Percentiles rank a stretch among this genome's conserved stretches.
These are phyloP conservation scores for Antheraea pernyi DNA, from an alignment of 1,140 invertebrate species.

Conservation along the genomic window DNA sequence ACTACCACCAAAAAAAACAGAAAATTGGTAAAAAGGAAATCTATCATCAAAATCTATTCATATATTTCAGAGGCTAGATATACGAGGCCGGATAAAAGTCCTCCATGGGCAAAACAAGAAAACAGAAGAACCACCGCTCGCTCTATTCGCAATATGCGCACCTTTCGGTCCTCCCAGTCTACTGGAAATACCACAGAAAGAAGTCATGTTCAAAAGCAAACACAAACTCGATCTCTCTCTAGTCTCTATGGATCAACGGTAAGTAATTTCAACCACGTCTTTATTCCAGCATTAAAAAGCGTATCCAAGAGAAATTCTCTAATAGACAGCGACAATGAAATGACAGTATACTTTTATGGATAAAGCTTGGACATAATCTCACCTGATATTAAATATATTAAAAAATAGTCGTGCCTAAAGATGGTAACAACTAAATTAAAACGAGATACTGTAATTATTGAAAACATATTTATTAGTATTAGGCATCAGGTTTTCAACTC, in stretches of 20 bases:
- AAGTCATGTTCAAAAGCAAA: conserved; percentile 99
- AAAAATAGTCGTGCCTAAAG: too few relatives aligned
- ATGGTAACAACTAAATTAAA: too few relatives aligned
- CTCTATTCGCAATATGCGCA: conserved; percentile 97
- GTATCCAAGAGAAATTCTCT: not conserved
- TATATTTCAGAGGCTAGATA: conserved; percentile 93
- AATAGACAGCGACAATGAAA: not conserved
- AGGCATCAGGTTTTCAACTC: too few relatives aligned
- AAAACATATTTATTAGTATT: too few relatives aligned
- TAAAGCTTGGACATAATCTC: too few relatives aligned
- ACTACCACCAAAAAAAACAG: too few relatives aligned
- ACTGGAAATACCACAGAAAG: conserved; percentile 93
- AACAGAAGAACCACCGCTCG: conserved; percentile 94
- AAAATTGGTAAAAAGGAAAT: too few relatives aligned
- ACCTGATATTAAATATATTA: too few relatives aligned
- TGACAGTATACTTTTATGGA: not conserved
- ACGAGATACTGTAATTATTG: too few relatives aligned
- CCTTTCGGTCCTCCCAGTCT: conserved; percentile 97
- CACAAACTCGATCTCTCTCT: conserved; percentile 98
- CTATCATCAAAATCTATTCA: too few relatives aligned
- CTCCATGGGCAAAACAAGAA: conserved; percentile 97
- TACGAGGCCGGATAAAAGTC: conserved; percentile 96
- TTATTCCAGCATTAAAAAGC: not conserved
- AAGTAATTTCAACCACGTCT: conserved; percentile 20
- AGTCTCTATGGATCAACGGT: conserved; percentile 98